These are phyloP conservation scores for Gymnarchus niloticus DNA, from an alignment of 2,113 vertebrate genomes.

Conservation along the genomic window DNA sequence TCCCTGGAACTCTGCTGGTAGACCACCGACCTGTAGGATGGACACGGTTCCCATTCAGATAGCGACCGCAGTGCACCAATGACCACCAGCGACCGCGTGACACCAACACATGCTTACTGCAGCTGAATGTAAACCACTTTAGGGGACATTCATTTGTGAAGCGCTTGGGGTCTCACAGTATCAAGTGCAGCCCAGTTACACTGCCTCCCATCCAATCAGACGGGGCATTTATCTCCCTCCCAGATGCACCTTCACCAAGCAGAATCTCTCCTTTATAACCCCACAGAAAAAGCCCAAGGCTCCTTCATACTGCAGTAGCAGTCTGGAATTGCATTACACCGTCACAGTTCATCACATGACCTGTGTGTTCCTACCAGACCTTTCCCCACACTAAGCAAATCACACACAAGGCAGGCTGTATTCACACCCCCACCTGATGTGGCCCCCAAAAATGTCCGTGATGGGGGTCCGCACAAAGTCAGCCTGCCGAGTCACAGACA, in stretches of 20 bases:
- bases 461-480: slow-evolving; percentile 92
- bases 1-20: slow-evolving; percentile 98
- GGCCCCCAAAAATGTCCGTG: slow-evolving; percentile 95
- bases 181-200: not conserved
- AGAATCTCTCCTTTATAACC: not conserved
- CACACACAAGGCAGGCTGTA: not conserved
- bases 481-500: slow-evolving; percentile 89
- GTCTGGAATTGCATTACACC: not conserved
- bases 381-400: not conserved
- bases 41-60: not conserved
- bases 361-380: not conserved
- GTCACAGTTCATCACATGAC: not conserved
- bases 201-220: not conserved
- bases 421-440: slow-evolving; percentile 75
- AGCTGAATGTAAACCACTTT: too few species aligned
- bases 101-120: too few species aligned
- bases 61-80: too few species aligned
- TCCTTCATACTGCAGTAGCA: not conserved
- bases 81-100: too few species aligned
- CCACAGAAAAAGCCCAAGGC: not conserved
- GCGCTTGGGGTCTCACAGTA: too few species aligned
- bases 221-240: not conserved
- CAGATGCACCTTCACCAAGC: not conserved
- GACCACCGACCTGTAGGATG: slow-evolving; percentile 80
- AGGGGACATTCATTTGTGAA: too few species aligned